These are phyloP conservation scores for Butorides virescens DNA, from an alignment of 2,113 vertebrate genomes.

Conservation along the genomic window DNA sequence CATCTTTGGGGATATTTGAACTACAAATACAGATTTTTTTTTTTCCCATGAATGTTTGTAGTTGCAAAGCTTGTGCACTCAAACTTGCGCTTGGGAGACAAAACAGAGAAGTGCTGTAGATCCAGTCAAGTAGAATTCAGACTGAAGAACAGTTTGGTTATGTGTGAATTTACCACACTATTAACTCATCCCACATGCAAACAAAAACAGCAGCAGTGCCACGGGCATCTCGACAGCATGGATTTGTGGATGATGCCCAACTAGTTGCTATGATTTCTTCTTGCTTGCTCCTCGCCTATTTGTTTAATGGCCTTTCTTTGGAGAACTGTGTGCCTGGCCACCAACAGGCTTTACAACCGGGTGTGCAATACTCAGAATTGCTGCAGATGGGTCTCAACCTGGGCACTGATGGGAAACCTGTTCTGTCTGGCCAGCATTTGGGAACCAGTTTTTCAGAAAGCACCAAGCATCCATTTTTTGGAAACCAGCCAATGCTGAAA, in stretches of 20 bases:
- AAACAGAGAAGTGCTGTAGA: background rate
- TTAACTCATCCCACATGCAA: constrained; percentile 13
- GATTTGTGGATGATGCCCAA: background rate
- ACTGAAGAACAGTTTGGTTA: background rate
- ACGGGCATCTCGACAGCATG: background rate
- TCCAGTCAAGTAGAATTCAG: background rate
- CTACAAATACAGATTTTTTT: background rate
- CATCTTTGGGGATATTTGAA: background rate
- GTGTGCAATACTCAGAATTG: background rate
- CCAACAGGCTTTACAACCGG: background rate
- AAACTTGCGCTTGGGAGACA: background rate
- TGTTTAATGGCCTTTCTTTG: background rate
- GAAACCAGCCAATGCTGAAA: background rate
- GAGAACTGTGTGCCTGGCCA: background rate
- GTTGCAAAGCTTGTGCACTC: background rate
- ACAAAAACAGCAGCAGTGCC: constrained; percentile 6
- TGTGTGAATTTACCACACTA: background rate
- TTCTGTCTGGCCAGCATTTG: background rate
- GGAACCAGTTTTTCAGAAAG: background rate
- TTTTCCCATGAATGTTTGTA: background rate
- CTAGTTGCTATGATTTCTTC: background rate
- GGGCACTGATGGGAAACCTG: background rate
- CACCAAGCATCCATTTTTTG: background rate
- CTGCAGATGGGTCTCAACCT: background rate
- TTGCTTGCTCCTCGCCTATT: background rate